Evolutionary conservation across 2,113 vertebrate species (phyloP), one percentile per base, ranked within the genome.

Genomic region (Crotalus tigris): DNA sequence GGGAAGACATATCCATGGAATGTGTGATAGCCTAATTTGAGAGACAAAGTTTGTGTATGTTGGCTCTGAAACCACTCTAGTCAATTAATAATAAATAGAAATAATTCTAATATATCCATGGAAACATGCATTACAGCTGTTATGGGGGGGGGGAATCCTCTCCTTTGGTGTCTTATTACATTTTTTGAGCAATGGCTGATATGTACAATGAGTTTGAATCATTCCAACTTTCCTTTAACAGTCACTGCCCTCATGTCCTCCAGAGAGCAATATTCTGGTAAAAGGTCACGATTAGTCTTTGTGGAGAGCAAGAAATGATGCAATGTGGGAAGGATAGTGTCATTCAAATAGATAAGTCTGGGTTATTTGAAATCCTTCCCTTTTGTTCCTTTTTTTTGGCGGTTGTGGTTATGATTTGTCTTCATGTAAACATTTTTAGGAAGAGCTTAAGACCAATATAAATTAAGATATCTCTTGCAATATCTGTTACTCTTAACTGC

Each of bases 401-500:
- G 2, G 5, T 75, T 39, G n/a, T 33, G 15, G 5, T 75, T 75
- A 33, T 17, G n/a, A 75, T 75, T 75, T 33, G n/a, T 33, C 5
- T 33, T 75, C 13, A 75, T 33, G n/a, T 33, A 75, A n/a, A 64
- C 24, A 88, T 57, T 93, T 12, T 59, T 11, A 88, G 9, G 13
- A 54, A 95, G 29, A 89, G 33, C 53, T 93, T 39, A 90, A 94
- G 87, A 57, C 44, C 94, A 44, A 29, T 86, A 94, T 89, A 89
- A 88, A 88, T 23, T 92, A 90, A 89, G 91, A 59, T 46, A n/a
- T 4, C 19, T 91, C 2, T 8, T 89, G 59, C 75, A 93, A 90
- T 90, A 69, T 29, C 81, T 87, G 89, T 90, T 4, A 92, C 2
- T n/a, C 58, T 91, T 64, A 1, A 0, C 90, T 46, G 93, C 91